phyloP scores from a whole-genome alignment of 1,140 invertebrate species.

The Zophobas morio region DNA sequence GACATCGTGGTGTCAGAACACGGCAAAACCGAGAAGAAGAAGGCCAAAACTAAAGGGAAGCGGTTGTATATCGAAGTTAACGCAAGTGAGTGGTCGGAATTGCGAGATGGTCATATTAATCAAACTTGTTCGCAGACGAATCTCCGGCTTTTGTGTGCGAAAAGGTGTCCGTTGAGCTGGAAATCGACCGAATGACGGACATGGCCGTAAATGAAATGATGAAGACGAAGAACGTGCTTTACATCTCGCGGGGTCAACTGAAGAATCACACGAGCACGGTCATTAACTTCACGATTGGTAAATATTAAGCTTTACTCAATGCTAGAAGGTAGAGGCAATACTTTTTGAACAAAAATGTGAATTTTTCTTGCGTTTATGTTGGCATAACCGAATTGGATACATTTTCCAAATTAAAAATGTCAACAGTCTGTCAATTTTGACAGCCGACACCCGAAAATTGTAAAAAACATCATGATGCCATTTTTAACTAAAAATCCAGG shows the following conservation, averaged over 20 bases:
- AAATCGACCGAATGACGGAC: slow-evolving; percentile 91
- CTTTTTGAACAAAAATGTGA: too few species aligned
- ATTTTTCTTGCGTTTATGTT: neutral
- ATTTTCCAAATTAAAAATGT: too few species aligned
- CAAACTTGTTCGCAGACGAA: slow-evolving; percentile 68
- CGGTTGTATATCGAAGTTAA: slow-evolving; percentile 58
- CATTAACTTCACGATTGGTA: slow-evolving; percentile 89
- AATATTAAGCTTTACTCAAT: slow-evolving; percentile 5
- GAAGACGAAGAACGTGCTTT: slow-evolving; percentile 85
- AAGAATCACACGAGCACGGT: slow-evolving; percentile 92
- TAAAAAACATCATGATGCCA: too few species aligned
- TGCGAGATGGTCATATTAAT: neutral
- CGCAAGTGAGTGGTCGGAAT: slow-evolving; percentile 48
- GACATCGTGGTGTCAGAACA: slow-evolving; percentile 94
- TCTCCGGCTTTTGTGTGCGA: slow-evolving; percentile 94
- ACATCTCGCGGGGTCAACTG: slow-evolving; percentile 87
- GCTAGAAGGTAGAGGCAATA: too few species aligned
- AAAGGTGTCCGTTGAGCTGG: slow-evolving; percentile 89
- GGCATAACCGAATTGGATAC: neutral
- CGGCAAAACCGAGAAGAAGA: slow-evolving; percentile 70
- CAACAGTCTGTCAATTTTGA: too few species aligned
- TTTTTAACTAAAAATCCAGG: too few species aligned
- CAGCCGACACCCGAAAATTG: too few species aligned
- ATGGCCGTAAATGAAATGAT: slow-evolving; percentile 90
- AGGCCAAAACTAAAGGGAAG: slow-evolving; percentile 67